Conservation (phyloP, 53 echinoderm and acorn worm species). For the Crossaster papposus region DNA sequence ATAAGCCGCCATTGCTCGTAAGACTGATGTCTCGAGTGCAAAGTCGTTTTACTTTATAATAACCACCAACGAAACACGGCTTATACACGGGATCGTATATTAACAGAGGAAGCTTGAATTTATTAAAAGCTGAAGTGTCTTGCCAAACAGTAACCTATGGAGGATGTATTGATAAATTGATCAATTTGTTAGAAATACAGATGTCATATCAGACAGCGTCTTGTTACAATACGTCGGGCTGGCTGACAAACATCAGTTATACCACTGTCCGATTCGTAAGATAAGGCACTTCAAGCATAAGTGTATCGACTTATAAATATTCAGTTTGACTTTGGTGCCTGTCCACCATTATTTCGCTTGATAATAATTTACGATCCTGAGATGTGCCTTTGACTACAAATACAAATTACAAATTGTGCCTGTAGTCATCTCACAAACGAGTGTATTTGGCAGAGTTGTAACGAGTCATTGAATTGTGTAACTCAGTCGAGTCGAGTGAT, state of each 20-base stretch:
- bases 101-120: background rate
- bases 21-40: background rate
- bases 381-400: background rate
- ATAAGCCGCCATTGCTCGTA: background rate
- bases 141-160: background rate
- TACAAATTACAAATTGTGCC: too few relatives aligned
- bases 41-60: background rate
- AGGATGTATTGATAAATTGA: constrained; percentile 7
- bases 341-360: background rate
- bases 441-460: too few relatives aligned
- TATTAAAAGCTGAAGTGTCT: background rate
- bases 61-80: background rate
- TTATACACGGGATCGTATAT: background rate
- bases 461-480: too few relatives aligned
- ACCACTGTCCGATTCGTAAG: background rate
- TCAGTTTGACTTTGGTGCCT: background rate
- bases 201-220: background rate
- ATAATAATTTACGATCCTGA: background rate
- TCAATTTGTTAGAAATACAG: background rate
- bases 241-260: background rate
- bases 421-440: too few relatives aligned
- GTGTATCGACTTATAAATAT: background rate
- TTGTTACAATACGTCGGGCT: background rate
- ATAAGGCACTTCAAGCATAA: background rate
- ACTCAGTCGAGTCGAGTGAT: too few relatives aligned